These are phyloP conservation scores for Vespertilio murinus DNA, from an alignment of 2,797 vertebrate genomes.

Conservation along the genomic window DNA sequence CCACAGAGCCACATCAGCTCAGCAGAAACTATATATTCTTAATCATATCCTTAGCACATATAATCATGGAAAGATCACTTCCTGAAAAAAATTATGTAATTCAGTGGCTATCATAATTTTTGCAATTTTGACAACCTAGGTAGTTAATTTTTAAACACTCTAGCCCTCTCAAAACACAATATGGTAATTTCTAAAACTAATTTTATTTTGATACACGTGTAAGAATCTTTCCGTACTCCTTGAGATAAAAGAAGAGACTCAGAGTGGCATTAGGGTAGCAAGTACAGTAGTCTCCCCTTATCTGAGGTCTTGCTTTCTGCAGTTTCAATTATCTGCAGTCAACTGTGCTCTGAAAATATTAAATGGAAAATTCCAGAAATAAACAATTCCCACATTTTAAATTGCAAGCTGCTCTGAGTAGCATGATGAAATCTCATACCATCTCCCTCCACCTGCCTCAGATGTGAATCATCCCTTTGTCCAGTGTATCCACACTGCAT, in stretches of 20 bases:
- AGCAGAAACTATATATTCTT: conserved; percentile 7
- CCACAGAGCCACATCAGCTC: background rate
- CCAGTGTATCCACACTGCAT: background rate
- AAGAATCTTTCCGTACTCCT: background rate
- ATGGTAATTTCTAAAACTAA: conserved; percentile 56
- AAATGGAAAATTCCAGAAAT: background rate
- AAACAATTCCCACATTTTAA: background rate
- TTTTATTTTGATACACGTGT: background rate
- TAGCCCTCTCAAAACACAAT: conserved; percentile 25
- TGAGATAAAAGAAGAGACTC: conserved; percentile 18
- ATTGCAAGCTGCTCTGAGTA: background rate
- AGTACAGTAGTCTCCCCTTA: background rate
- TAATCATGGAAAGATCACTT: background rate
- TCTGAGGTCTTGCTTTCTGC: background rate
- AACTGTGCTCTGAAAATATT: background rate
- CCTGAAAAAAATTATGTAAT: conserved; percentile 25
- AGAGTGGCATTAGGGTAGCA: background rate
- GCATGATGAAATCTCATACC: background rate
- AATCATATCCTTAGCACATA: background rate
- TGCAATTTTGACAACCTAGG: background rate
- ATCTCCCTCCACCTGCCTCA: too few species aligned
- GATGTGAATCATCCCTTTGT: background rate
- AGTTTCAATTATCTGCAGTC: background rate
- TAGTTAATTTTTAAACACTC: background rate
- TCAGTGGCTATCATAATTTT: background rate